phyloP scores from a whole-genome alignment of 2,888 invertebrate species.

The Parapristionchus giblindavisi region DNA sequence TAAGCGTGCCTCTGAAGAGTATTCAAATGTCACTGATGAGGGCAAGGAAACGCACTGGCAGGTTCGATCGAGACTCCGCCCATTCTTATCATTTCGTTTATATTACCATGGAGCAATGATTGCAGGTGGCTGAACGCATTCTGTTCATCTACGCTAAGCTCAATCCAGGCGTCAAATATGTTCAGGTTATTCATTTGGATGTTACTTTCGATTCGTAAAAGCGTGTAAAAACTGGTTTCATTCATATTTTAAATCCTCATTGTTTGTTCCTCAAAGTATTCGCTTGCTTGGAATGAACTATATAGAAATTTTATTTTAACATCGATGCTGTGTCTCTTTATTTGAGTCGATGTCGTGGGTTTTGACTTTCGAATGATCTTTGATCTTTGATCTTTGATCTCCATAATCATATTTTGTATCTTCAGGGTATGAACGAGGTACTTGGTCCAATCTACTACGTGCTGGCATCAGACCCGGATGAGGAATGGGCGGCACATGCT shows the following conservation, averaged over 20 bases:
- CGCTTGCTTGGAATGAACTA: no score
- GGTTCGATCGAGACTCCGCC: conserved; percentile 25
- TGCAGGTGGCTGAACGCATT: conserved; percentile 88
- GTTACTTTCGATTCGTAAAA: no score
- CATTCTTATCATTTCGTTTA: neutral
- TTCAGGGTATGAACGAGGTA: conserved; percentile 97
- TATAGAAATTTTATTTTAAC: no score
- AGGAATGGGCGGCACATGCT: conserved; percentile 85
- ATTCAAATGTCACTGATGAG: neutral
- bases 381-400: neutral
- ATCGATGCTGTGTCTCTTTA: no score
- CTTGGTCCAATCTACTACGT: conserved; percentile 97
- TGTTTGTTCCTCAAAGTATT: no score
- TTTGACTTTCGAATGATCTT: neutral
- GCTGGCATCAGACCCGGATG: conserved; percentile 88
- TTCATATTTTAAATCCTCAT: no score
- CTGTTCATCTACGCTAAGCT: conserved; percentile 96
- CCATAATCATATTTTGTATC: neutral
- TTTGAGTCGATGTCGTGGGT: neutral
- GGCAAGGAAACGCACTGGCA: conserved; percentile 46
- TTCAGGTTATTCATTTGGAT: conserved; percentile 73
- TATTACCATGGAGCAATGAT: neutral
- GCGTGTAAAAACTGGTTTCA: no score
- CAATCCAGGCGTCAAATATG: conserved; percentile 90
- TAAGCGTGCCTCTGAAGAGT: conserved; percentile 27